phyloP scores from a whole-genome alignment of 2,797 vertebrate genomes.

The Hemibagrus guttatus region DNA sequence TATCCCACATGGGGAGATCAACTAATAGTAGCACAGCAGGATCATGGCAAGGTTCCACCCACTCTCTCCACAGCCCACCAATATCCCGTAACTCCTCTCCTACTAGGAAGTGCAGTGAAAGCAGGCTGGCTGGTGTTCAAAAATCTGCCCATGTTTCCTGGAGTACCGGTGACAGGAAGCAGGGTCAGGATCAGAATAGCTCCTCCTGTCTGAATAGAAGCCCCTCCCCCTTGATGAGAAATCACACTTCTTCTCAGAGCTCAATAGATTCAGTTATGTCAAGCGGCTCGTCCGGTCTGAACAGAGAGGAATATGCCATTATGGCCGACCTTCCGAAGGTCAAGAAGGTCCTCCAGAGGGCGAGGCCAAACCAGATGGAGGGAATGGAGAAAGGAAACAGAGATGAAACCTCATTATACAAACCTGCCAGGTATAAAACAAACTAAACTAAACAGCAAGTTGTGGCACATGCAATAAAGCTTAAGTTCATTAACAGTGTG shows the following conservation, averaged over 20 bases:
- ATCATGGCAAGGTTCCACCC: constrained; percentile 63
- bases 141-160: constrained; percentile 48
- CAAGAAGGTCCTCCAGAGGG: constrained; percentile 77
- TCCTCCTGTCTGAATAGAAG: constrained; percentile 56
- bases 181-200: constrained; percentile 45
- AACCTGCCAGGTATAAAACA: constrained; percentile 76
- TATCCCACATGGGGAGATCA: constrained; percentile 62
- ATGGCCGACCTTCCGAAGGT: constrained; percentile 88
- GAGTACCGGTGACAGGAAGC: constrained; percentile 52
- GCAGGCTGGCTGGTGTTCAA: constrained; percentile 47
- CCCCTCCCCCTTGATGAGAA: constrained; percentile 61
- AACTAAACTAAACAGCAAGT: neutral
- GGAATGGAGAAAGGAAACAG: constrained; percentile 70
- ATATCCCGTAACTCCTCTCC: constrained; percentile 67
- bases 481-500: neutral
- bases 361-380: constrained; percentile 56
- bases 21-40: constrained; percentile 59
- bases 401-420: constrained; percentile 78
- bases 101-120: constrained; percentile 54
- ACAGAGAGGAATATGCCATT: constrained; percentile 81
- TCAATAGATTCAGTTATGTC: constrained; percentile 74
- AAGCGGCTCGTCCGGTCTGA: constrained; percentile 73
- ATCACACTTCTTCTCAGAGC: constrained; percentile 75
- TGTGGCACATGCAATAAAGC: neutral
- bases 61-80: constrained; percentile 66